Evolutionary conservation across 2,888 invertebrate species (phyloP), one percentile per base, ranked within the genome.

Genomic region (Mayetiola destructor): DNA sequence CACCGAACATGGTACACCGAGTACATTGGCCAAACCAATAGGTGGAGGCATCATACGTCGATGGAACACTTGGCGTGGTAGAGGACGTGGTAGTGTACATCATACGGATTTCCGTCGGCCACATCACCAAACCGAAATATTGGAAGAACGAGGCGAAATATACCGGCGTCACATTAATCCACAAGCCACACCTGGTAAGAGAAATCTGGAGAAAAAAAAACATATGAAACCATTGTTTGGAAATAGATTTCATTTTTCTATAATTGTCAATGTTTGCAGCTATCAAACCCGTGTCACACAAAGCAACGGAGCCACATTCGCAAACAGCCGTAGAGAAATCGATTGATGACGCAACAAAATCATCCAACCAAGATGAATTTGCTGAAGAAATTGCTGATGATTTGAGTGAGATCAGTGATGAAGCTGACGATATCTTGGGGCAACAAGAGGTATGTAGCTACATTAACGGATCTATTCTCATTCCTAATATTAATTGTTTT

Each of bases 371-470:
- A 35, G 35, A 29, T 4, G 35, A 23, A 37, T 21, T n/a, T 37
- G 8, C 35, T 10, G 56, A 57, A 35, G 52, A 54, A 8, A 55
- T 55, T 23, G 64, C 63, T 30, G 72, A 71, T 3, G 70, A 88
- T 68, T 77, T 90, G 14, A 90, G 89, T 69, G 90, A 90, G 72
- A 88, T 90, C 60, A 89, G 89, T 67, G 89, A 89, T 64, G 89
- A 89, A 70, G 88, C 88, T 57, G 89, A 89, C 69, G 90, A 90
- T 65, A 88, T 90, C 66, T 76, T 89, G 4, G 85, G 88, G 61
- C 80, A 84, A 72, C 85, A 84, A 65, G 88, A 88, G 69, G 77
- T 76, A 66, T 71, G 72, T 60, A n/a, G n/a, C n/a, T n/a, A n/a
- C n/a, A n/a, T n/a, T n/a, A 39, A 39, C 4, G 36, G n/a, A 12